phyloP scores from a whole-genome alignment of 2,797 vertebrate species.

The Tauraco hartlaubi region DNA sequence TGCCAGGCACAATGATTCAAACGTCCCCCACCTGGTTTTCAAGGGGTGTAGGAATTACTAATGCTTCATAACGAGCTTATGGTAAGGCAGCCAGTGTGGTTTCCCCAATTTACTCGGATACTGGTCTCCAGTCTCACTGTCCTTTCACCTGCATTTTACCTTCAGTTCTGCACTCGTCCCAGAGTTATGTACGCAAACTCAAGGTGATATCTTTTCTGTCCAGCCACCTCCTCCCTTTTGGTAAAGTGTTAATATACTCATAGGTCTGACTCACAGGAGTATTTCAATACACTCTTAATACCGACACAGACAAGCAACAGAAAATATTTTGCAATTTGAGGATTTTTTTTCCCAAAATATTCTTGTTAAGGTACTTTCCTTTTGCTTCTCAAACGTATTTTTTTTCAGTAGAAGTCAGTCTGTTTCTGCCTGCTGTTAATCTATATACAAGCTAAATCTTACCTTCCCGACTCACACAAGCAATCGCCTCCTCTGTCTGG shows the following conservation, averaged over 20 bases:
- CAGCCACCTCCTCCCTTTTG: neutral
- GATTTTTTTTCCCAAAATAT: neutral
- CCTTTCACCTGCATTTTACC: constrained; percentile 19
- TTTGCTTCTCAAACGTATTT: neutral
- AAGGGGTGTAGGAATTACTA: neutral
- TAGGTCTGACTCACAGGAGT: neutral
- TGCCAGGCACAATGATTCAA: neutral
- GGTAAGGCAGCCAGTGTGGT: neutral
- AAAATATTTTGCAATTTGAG: neutral
- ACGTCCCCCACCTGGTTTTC: neutral
- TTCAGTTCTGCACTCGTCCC: neutral
- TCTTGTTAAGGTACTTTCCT: neutral
- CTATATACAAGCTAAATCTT: neutral
- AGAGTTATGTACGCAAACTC: neutral
- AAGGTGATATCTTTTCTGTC: neutral
- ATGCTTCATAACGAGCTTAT: neutral
- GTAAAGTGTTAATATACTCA: neutral
- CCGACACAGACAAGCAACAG: neutral
- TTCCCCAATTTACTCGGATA: neutral
- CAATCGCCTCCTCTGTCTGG: neutral
- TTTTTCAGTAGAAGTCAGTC: neutral
- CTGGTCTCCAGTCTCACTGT: neutral
- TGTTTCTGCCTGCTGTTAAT: constrained; percentile 13
- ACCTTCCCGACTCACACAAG: neutral
- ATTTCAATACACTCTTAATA: neutral